phyloP scores from a whole-genome alignment of 2,888 invertebrate genomes.

The Cataglyphis cursor region DNA sequence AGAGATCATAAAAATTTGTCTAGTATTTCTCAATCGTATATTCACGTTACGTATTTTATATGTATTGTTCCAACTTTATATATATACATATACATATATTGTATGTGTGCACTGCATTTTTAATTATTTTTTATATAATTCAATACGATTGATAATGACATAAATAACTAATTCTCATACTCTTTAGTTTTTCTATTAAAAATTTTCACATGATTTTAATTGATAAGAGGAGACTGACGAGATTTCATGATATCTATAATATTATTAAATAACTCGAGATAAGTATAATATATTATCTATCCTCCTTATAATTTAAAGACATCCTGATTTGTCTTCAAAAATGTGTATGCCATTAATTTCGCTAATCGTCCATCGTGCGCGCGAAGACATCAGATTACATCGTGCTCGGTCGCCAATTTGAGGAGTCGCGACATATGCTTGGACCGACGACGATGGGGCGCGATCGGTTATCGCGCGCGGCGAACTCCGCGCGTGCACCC shows the following conservation, averaged over 20 bases:
- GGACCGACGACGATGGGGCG: constrained; percentile 60
- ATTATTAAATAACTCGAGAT: no score
- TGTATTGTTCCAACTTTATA: background rate
- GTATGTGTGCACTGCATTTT: background rate
- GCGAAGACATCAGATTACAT: background rate
- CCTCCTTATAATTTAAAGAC: background rate
- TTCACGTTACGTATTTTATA: background rate
- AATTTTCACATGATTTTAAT: no score
- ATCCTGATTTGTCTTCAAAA: background rate
- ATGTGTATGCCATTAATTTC: background rate
- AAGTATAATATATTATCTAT: background rate
- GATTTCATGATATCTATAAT: no score
- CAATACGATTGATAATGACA: background rate
- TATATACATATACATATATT: background rate
- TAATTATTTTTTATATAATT: background rate
- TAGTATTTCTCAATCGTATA: background rate
- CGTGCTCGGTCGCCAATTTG: constrained; percentile 24
- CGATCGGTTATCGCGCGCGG: constrained; percentile 69
- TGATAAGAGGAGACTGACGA: no score
- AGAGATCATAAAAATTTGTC: background rate
- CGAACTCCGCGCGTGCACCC: constrained; percentile 44
- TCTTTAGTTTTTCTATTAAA: background rate
- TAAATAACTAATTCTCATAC: background rate
- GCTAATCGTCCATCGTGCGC: background rate
- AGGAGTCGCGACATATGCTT: constrained; percentile 69